Evolutionary conservation across 92 coral and sea anemone genomes (phyloP).

Genomic region (Phymanthus crucifer): DNA sequence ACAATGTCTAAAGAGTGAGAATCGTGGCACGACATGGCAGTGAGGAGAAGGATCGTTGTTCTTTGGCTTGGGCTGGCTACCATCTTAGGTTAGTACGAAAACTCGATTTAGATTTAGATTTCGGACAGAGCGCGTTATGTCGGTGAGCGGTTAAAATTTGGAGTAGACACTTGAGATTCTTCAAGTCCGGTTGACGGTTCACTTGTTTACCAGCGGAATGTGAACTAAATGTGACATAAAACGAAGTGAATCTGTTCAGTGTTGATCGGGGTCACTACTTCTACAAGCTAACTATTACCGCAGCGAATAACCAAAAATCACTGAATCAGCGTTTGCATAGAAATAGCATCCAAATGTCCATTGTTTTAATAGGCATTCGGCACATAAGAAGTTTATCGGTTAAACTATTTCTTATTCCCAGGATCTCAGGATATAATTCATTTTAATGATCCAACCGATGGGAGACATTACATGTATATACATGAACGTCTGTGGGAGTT

Average conservation of each 20-base stretch:
- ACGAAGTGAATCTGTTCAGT: not conserved
- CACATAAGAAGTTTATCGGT: too few relatives aligned
- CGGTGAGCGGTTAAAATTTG: not conserved
- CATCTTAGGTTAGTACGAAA: slow-evolving; percentile 14
- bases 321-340: too few relatives aligned
- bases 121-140: not conserved
- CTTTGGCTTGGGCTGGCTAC: slow-evolving; percentile 30
- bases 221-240: not conserved
- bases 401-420: too few relatives aligned
- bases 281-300: too few relatives aligned
- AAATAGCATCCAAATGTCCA: too few relatives aligned
- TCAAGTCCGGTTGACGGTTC: not conserved
- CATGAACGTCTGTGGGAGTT: not conserved
- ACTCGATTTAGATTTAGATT: not conserved
- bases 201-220: slow-evolving; percentile 1
- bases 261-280: too few relatives aligned
- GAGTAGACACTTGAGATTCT: slow-evolving; percentile 2
- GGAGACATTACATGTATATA: not conserved
- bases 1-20: slow-evolving; percentile 16
- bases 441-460: too few relatives aligned
- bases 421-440: too few relatives aligned
- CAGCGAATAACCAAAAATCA: too few relatives aligned
- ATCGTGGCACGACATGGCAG: slow-evolving; percentile 7
- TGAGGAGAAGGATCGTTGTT: slow-evolving; percentile 1
- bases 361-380: too few relatives aligned